Percentiles rank a stretch among this genome's conserved stretches.
These are phyloP conservation scores for Crypturellus undulatus DNA, from an alignment of 2,113 vertebrate genomes.

Conservation along the genomic window DNA sequence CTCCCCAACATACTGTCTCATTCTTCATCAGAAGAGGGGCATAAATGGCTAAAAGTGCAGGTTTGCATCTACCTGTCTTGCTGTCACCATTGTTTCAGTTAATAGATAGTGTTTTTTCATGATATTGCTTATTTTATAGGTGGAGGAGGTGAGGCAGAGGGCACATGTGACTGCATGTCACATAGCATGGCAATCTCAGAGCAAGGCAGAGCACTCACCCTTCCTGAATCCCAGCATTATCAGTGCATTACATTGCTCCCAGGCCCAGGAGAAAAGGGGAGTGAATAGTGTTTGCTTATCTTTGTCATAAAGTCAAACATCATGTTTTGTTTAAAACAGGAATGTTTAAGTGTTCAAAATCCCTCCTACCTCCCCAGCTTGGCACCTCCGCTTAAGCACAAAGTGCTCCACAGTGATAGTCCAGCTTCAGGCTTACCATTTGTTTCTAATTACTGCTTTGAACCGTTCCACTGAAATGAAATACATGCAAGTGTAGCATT, in stretches of 20 bases:
- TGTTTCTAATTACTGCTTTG: slow-evolving; percentile 64
- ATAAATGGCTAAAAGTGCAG: background rate
- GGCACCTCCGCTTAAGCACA: background rate
- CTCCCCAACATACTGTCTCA: background rate
- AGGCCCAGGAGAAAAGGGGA: background rate
- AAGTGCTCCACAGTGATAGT: background rate
- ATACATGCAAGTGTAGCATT: slow-evolving; percentile 56
- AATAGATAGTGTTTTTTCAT: background rate
- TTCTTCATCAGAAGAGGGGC: background rate
- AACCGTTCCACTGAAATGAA: slow-evolving; percentile 44
- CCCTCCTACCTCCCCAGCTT: background rate
- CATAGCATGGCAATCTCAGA: rapidly evolving
- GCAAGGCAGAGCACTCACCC: background rate
- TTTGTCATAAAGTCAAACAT: background rate
- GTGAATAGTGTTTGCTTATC: background rate
- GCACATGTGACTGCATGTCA: rapidly evolving
- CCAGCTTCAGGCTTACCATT: slow-evolving; percentile 4
- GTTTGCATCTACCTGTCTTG: background rate
- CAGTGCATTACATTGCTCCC: background rate
- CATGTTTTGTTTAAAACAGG: slow-evolving; percentile 30
- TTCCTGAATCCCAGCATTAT: background rate
- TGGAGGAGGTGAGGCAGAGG: background rate
- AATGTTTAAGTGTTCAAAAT: background rate
- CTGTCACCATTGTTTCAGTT: background rate
- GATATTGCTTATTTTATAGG: background rate